Evolutionary conservation across 1,140 invertebrate genomes (phyloP).

Genomic region (Drosophila persimilis): DNA sequence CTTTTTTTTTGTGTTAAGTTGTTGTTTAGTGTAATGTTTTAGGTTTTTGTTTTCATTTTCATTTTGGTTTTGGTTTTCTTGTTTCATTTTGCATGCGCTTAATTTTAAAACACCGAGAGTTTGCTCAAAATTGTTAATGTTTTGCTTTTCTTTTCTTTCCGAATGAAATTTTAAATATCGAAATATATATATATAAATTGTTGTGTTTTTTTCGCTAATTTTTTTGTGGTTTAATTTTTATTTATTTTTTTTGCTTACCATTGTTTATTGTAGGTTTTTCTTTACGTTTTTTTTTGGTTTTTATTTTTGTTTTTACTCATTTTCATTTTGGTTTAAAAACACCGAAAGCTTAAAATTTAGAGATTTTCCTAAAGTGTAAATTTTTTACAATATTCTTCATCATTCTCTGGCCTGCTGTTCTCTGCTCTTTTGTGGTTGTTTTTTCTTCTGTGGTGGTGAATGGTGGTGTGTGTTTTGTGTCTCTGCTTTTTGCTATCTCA

Average conservation of each 20-base stretch:
- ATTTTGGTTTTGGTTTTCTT: slow-evolving; percentile 59
- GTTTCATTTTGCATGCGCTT: slow-evolving; percentile 66
- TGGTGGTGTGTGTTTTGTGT: slow-evolving; percentile 26
- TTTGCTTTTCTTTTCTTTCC: slow-evolving; percentile 44
- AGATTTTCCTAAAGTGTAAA: slow-evolving; percentile 81
- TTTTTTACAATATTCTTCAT: slow-evolving; percentile 72
- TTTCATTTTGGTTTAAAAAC: slow-evolving; percentile 77
- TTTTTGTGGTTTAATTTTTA: slow-evolving; percentile 52
- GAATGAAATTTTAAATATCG: slow-evolving; percentile 78
- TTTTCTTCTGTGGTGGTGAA: slow-evolving; percentile 9
- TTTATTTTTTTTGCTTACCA: slow-evolving; percentile 24
- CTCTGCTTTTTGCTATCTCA: slow-evolving; percentile 22
- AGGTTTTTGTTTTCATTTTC: slow-evolving; percentile 44
- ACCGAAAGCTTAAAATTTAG: slow-evolving; percentile 83
- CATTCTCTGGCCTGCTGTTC: slow-evolving; percentile 19
- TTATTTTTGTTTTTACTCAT: slow-evolving; percentile 30
- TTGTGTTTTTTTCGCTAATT: slow-evolving; percentile 57
- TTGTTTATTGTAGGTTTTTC: slow-evolving; percentile 35
- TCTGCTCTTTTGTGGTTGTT: slow-evolving; percentile 27
- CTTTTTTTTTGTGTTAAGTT: slow-evolving; percentile 23
- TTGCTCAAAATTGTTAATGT: slow-evolving; percentile 68
- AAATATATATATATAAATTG: slow-evolving; percentile 70
- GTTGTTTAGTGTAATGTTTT: slow-evolving; percentile 12
- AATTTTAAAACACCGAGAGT: slow-evolving; percentile 80
- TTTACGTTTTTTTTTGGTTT: slow-evolving; percentile 26